These are phyloP conservation scores for Himalopsyche japonica DNA, from an alignment of 2,888 invertebrate genomes.

Conservation along the genomic window DNA sequence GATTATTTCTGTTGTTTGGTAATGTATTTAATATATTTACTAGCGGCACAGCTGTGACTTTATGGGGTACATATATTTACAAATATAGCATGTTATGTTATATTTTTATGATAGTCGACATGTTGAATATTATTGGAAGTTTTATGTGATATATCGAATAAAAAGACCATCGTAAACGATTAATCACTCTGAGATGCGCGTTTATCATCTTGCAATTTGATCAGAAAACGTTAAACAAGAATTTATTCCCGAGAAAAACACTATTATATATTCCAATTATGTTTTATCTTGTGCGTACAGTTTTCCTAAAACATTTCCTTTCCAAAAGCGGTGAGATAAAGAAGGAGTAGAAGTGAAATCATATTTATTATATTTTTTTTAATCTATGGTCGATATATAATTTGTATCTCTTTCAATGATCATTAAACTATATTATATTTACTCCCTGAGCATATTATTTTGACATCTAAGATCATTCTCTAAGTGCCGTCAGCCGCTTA, in stretches of 20 bases:
- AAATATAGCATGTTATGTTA: neutral
- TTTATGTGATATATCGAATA: neutral
- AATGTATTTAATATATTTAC: neutral
- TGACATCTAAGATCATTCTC: too few species aligned
- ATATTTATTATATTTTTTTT: too few species aligned
- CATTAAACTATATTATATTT: too few species aligned
- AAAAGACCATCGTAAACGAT: neutral
- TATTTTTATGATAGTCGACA: neutral
- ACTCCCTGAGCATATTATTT: too few species aligned
- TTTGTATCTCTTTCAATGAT: too few species aligned
- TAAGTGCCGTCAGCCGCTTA: too few species aligned
- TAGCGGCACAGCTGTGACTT: neutral
- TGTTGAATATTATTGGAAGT: neutral
- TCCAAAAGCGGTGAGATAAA: neutral
- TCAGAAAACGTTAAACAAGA: slow-evolving; percentile 21
- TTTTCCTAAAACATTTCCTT: neutral
- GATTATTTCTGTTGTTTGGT: too few species aligned
- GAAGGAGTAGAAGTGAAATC: neutral
- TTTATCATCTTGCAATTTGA: slow-evolving; percentile 16
- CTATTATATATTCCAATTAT: slow-evolving; percentile 23
- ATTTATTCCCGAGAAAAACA: slow-evolving; percentile 18
- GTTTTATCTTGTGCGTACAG: slow-evolving; percentile 10
- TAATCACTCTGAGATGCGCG: neutral
- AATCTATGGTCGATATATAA: too few species aligned
- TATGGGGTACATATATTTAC: neutral